phyloP scores from a whole-genome alignment of 1,140 invertebrate genomes.

The Piezodorus guildinii region DNA sequence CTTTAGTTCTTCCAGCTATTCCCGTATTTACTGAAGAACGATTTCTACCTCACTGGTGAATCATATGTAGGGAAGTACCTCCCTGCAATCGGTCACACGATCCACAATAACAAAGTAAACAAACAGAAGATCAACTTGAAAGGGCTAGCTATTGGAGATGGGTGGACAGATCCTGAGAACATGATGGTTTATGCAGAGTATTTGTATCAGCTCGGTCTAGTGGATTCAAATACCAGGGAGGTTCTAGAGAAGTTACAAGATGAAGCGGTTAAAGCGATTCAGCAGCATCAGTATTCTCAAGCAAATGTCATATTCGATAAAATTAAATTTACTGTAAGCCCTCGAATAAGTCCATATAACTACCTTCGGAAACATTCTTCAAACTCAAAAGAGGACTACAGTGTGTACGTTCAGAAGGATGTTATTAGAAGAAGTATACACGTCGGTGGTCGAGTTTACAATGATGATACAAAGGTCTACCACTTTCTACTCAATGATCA shows the following conservation, averaged over 20 bases:
- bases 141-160: slow-evolving; percentile 77
- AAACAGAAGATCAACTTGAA: slow-evolving; percentile 50
- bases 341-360: too few relatives aligned
- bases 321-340: too few relatives aligned
- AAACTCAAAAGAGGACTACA: too few relatives aligned
- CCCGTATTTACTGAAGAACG: slow-evolving; percentile 25
- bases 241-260: slow-evolving; percentile 21
- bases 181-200: slow-evolving; percentile 68
- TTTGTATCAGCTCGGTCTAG: slow-evolving; percentile 60
- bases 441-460: slow-evolving; percentile 30
- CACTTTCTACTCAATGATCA: slow-evolving; percentile 64
- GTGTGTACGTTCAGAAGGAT: too few relatives aligned
- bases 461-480: slow-evolving; percentile 40
- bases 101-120: slow-evolving; percentile 39
- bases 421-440: too few relatives aligned
- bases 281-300: too few relatives aligned
- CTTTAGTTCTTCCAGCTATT: slow-evolving; percentile 60
- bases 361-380: too few relatives aligned
- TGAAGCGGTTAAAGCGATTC: background rate
- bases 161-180: slow-evolving; percentile 65
- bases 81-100: slow-evolving; percentile 39
- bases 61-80: slow-evolving; percentile 46
- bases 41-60: slow-evolving; percentile 37
- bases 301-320: too few relatives aligned
- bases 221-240: slow-evolving; percentile 22